Evolutionary conservation across 2,113 vertebrate species (phyloP), one percentile per base, ranked within the genome.

Genomic region (Trichomycterus rosablanca): DNA sequence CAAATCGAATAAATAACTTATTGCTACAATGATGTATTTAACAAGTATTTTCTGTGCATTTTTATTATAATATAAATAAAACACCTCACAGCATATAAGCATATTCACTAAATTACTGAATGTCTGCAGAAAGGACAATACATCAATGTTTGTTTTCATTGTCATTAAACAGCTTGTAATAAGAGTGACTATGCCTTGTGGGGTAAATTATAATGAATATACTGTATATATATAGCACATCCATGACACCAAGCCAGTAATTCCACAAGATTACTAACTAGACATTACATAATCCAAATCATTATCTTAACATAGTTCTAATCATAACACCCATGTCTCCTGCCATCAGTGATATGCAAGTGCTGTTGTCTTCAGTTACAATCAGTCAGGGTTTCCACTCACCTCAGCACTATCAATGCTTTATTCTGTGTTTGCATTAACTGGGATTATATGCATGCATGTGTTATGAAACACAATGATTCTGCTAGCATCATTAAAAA

Each of bases 401-500:
- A 61, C 71, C 78, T 88, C 86, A 88, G 83, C 83, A 85, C 66
- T 82, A 66, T 58, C 63, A 65, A 24, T 49, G 63, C 18, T 70
- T 74, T 74, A 63, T 52, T 84, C 32, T 69, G 43, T 57, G 43
- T 54, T 42, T 67, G 51, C 52, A 62, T 60, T 55, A 67, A 48
- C 32, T 20, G n/a, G 67, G 72, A 70, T 74, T 74, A 74, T 34
- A 42, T 34, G 18, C 28, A 35, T 20, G 18, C 28, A 53, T 28
- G 7, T 43, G 34, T 19, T 30, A 30, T 30, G 3, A 30, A 30
- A 30, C 26, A 30, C 3, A 30, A 30, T 30, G 26, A 7, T 30
- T 30, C 26, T 4, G 26, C 26, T 7, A 30, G 26, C 3, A 30
- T 30, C 26, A 30, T 30, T 30, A 30, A 4, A 3, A 30, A 7